Evolutionary conservation across 2,888 invertebrate species (phyloP).

Genomic region (Athalia rosae): DNA sequence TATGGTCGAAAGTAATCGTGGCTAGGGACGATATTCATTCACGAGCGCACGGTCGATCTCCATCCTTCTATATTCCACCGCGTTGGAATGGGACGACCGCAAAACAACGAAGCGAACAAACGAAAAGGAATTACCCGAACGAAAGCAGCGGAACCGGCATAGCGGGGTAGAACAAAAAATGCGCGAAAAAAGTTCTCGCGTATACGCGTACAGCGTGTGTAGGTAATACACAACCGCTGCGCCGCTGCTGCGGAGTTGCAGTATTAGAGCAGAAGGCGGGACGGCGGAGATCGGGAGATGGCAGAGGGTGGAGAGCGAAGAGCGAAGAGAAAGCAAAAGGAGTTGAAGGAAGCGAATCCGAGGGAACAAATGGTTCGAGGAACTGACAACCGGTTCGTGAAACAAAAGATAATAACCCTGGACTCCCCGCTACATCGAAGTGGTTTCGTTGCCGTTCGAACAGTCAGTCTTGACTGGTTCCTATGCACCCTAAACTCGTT

Average conservation of each 20-base stretch:
- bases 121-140: constrained; percentile 26
- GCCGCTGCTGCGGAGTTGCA: no score
- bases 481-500: no score
- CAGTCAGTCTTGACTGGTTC: no score
- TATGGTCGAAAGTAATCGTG: neutral
- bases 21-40: neutral
- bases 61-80: neutral
- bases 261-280: no score
- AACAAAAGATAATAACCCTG: constrained; percentile 62
- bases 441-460: neutral
- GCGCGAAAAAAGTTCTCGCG: constrained; percentile 19
- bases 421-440: neutral
- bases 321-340: constrained; percentile 23
- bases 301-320: constrained; percentile 36
- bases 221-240: no score
- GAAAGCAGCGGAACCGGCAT: constrained; percentile 12
- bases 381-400: constrained; percentile 66
- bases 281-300: constrained; percentile 1
- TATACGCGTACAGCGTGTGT: no score
- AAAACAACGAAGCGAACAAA: constrained; percentile 32
- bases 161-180: constrained; percentile 38
- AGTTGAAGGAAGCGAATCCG: constrained; percentile 26
- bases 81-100: neutral
- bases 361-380: constrained; percentile 68
- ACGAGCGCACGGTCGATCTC: neutral